A percentile compares a stretch with the other conserved stretches of the same genome.
Conservation (phyloP, 2,797 vertebrate genomes). For the Alectoris magna region DNA sequence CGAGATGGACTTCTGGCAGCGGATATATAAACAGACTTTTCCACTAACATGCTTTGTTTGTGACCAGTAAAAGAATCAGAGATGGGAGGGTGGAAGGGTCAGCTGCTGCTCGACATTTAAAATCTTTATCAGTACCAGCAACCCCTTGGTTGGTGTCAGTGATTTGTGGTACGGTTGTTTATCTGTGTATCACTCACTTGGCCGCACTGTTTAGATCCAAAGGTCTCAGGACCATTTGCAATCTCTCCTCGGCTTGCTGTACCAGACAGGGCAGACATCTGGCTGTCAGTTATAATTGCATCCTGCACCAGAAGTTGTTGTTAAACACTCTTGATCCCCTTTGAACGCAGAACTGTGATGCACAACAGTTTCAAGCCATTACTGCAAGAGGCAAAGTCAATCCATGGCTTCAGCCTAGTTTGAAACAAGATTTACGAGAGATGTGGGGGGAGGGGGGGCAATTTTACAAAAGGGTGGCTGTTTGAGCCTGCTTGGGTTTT, state of each 20-base stretch:
- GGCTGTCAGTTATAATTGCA: conserved; percentile 86
- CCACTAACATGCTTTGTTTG: conserved; percentile 52
- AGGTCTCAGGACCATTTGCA: conserved; percentile 80
- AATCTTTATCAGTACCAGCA: conserved; percentile 69
- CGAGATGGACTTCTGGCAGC: conserved; percentile 56
- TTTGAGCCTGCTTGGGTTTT: conserved; percentile 69
- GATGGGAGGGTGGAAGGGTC: background rate
- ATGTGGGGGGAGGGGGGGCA: background rate
- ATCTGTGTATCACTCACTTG: conserved; percentile 64
- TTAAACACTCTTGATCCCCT: conserved; percentile 81
- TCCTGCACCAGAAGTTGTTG: conserved; percentile 86
- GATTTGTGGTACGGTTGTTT: conserved; percentile 77
- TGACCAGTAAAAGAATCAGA: conserved; percentile 1
- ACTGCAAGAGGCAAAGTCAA: conserved; percentile 71
- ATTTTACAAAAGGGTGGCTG: conserved; percentile 73
- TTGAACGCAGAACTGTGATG: conserved; percentile 78
- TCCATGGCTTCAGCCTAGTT: conserved; percentile 74
- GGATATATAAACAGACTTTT: conserved; percentile 59
- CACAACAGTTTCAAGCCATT: conserved; percentile 78
- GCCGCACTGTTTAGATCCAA: conserved; percentile 75
- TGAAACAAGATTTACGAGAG: conserved; percentile 83
- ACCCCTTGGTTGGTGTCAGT: conserved; percentile 24
- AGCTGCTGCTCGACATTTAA: conserved; percentile 63
- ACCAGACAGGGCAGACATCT: conserved; percentile 82
- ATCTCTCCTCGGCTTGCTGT: conserved; percentile 78